These are phyloP conservation scores for Scaeva pyrastri DNA, from an alignment of 2,888 invertebrate species.

Conservation along the genomic window DNA sequence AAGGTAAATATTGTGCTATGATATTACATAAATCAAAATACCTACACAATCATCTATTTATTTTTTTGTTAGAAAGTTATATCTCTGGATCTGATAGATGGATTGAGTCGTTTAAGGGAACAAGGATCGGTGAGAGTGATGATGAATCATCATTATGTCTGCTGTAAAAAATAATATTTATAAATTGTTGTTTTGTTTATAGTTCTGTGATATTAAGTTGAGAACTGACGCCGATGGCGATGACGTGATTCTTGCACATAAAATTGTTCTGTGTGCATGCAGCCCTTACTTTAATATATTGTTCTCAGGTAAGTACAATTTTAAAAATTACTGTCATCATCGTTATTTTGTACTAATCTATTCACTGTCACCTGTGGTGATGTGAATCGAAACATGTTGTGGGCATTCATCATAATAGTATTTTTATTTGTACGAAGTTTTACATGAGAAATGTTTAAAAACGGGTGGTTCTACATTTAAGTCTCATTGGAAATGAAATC, in stretches of 20 bases:
- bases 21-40: neutral
- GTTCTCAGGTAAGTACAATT: constrained; percentile 76
- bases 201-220: constrained; percentile 78
- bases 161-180: neutral
- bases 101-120: constrained; percentile 26
- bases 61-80: constrained; percentile 25
- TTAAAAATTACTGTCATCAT: neutral
- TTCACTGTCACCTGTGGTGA: too few species aligned
- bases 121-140: neutral
- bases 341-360: too few species aligned
- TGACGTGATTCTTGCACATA: constrained; percentile 77
- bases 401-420: too few species aligned
- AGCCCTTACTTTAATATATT: constrained; percentile 79
- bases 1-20: constrained; percentile 31
- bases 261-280: constrained; percentile 78
- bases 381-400: too few species aligned
- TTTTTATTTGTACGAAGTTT: too few species aligned
- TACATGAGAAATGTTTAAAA: too few species aligned
- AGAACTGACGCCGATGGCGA: constrained; percentile 61
- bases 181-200: constrained; percentile 10
- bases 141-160: neutral
- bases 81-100: constrained; percentile 44
- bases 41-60: neutral
- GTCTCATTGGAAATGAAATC: too few species aligned
- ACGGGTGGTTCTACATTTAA: too few species aligned